Evolutionary conservation across 2,888 invertebrate species (phyloP).

Genomic region (Nephrocerus scutellatus): DNA sequence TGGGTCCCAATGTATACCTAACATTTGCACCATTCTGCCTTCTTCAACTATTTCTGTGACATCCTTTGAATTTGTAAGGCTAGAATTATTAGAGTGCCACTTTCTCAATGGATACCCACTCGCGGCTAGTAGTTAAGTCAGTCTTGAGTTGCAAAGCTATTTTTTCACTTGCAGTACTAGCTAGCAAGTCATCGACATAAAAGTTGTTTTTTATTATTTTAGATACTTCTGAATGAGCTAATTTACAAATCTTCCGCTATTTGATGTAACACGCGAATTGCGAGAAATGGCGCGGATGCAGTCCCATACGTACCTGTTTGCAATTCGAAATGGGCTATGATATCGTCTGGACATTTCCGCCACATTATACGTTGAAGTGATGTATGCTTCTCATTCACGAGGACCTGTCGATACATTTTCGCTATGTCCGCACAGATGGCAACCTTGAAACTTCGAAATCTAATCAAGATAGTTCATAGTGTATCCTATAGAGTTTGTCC

Average conservation of each 20-base stretch:
- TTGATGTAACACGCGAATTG: slow-evolving; percentile 16
- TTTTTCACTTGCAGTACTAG: too few species aligned
- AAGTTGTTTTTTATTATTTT: slow-evolving; percentile 8
- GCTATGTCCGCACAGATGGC: slow-evolving; percentile 21
- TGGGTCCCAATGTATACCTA: too few species aligned
- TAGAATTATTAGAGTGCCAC: too few species aligned
- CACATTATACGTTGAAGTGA: slow-evolving; percentile 19
- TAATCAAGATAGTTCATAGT: too few species aligned
- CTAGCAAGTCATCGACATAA: slow-evolving; percentile 20
- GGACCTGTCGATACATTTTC: slow-evolving; percentile 23
- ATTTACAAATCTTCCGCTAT: slow-evolving; percentile 10
- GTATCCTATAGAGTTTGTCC: too few species aligned
- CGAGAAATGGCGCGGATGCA: slow-evolving; percentile 19
- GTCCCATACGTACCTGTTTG: slow-evolving; percentile 21
- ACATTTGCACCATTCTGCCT: too few species aligned
- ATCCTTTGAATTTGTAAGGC: too few species aligned
- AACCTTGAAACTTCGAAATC: too few species aligned
- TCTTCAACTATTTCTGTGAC: too few species aligned
- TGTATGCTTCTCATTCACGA: slow-evolving; percentile 11
- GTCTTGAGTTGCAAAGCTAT: too few species aligned
- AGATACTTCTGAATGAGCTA: slow-evolving; percentile 12
- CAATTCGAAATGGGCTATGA: slow-evolving; percentile 12
- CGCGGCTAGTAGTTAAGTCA: too few species aligned
- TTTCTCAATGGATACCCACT: too few species aligned
- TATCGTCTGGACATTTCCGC: not conserved